Evolutionary conservation across 2,797 vertebrate species (phyloP).

Genomic region (Lophius americanus): DNA sequence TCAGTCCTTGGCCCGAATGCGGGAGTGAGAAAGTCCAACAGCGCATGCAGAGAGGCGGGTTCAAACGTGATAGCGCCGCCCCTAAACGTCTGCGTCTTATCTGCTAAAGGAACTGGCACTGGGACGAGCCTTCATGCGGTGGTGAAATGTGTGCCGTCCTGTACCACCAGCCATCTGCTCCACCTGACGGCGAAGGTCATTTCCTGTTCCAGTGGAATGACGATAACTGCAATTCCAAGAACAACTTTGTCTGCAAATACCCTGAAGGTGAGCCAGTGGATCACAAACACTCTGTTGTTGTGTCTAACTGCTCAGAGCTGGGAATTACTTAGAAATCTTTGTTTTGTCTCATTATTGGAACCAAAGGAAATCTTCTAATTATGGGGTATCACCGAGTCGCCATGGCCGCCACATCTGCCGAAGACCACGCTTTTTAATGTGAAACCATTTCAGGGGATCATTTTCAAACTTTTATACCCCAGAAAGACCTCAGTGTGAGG

Average conservation of each 20-base stretch:
- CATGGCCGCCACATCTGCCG: too few species aligned
- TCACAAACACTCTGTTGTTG: conserved; percentile 13
- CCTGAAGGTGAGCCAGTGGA: conserved; percentile 80
- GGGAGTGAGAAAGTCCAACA: not conserved
- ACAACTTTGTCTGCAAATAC: conserved; percentile 99
- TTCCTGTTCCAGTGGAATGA: conserved; percentile 95
- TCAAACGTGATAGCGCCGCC: not conserved
- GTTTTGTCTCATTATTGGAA: conserved; percentile 10
- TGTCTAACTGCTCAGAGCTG: conserved; percentile 12
- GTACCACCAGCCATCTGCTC: conserved; percentile 88
- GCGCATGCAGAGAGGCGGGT: not conserved
- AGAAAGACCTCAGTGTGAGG: too few species aligned
- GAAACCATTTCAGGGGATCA: not conserved
- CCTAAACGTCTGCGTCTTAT: conserved; percentile 17
- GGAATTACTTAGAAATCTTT: conserved; percentile 1
- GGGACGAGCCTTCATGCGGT: conserved; percentile 93
- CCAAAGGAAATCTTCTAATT: not conserved
- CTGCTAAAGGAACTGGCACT: conserved; percentile 90
- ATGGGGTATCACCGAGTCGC: too few species aligned
- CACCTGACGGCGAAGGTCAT: conserved; percentile 80
- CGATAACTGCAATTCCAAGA: conserved; percentile 91
- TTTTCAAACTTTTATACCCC: not conserved
- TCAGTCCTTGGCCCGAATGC: conserved; percentile 7
- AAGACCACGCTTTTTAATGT: too few species aligned
- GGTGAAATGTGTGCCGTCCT: conserved; percentile 91